Evolutionary conservation across 2,113 vertebrate genomes (phyloP).

Genomic region (Clarias macrocephalus): DNA sequence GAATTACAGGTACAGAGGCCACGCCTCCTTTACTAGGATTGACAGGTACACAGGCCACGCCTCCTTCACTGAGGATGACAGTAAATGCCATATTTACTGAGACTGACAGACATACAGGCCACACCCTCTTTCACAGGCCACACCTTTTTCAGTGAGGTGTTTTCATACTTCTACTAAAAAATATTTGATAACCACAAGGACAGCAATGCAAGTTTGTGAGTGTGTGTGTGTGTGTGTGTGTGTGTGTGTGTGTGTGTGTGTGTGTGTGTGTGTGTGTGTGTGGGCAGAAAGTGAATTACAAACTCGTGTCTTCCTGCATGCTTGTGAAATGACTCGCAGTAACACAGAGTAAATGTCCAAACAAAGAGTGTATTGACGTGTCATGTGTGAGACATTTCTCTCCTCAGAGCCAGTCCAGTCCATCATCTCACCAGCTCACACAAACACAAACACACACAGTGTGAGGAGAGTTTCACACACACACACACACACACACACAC

Average conservation of each 20-base stretch:
- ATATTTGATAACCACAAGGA: neutral
- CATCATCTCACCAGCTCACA: neutral
- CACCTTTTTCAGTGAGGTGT: neutral
- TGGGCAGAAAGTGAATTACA: constrained; percentile 33
- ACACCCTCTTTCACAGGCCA: neutral
- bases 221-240: neutral
- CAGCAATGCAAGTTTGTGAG: neutral
- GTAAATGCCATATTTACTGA: too few relatives aligned
- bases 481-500: neutral
- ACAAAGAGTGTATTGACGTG: constrained; percentile 52
- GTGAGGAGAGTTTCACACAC: neutral
- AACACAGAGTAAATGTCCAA: constrained; percentile 55
- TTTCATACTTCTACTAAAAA: neutral
- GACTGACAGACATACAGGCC: neutral
- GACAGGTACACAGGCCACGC: too few relatives aligned
- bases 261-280: constrained; percentile 8
- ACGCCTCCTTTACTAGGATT: neutral
- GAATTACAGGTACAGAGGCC: too few relatives aligned
- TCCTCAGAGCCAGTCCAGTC: constrained; percentile 39
- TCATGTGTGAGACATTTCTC: constrained; percentile 67
- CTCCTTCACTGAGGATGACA: too few relatives aligned
- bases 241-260: neutral
- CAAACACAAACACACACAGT: neutral
- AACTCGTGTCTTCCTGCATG: constrained; percentile 40
- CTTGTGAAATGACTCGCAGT: constrained; percentile 70